Percentiles rank a stretch among this genome's conserved stretches.
These are phyloP conservation scores for Oophaga pumilio DNA, from an alignment of 2,113 vertebrate genomes.

Conservation along the genomic window DNA sequence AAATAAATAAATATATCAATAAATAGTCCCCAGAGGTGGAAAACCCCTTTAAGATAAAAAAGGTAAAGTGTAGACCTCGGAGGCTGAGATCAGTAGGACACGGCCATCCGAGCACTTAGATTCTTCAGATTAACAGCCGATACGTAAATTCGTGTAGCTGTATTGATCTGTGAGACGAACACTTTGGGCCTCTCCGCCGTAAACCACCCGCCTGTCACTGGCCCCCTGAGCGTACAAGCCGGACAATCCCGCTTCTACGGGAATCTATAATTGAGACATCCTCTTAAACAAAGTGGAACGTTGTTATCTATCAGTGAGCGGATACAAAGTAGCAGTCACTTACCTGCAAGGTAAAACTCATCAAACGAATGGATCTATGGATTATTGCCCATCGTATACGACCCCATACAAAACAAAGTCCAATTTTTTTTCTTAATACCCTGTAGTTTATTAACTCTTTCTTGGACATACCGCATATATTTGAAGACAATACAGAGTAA, in stretches of 20 bases:
- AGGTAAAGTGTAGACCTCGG: background rate
- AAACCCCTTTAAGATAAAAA: background rate
- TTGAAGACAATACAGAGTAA: background rate
- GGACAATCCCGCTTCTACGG: background rate
- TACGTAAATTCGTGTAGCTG: background rate
- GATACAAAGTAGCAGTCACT: background rate
- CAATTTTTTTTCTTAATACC: background rate
- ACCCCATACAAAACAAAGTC: background rate
- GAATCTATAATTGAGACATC: constrained; percentile 15
- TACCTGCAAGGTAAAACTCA: background rate
- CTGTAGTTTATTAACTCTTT: background rate
- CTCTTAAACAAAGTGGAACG: background rate
- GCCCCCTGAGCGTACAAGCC: background rate
- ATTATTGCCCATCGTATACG: background rate
- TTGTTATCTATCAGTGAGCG: background rate
- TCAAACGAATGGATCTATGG: background rate
- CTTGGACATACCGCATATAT: background rate
- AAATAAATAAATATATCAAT: too few relatives aligned
- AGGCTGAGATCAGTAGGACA: background rate
- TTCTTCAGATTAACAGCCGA: background rate
- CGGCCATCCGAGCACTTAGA: background rate
- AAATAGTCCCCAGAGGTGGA: too few relatives aligned
- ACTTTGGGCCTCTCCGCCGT: background rate
- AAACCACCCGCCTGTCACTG: background rate
- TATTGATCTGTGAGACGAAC: background rate